Conservation (phyloP, 2,888 invertebrate genomes). For the Tortricodes alternella region DNA sequence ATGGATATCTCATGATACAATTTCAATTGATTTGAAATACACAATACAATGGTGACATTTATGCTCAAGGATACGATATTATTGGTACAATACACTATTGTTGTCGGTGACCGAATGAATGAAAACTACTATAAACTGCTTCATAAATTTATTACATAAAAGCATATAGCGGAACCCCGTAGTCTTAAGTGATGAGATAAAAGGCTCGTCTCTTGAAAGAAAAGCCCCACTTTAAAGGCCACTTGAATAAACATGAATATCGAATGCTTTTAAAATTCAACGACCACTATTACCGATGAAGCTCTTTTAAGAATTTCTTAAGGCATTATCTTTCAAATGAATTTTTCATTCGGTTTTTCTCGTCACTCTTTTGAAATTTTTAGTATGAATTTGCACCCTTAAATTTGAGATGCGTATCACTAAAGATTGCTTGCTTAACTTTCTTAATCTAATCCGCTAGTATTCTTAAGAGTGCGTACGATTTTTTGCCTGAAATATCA, state of each 20-base stretch:
- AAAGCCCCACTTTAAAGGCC: conserved; percentile 39
- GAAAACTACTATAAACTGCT: no score
- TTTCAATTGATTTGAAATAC: no score
- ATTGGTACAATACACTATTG: no score
- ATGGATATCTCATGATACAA: no score
- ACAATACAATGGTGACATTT: no score
- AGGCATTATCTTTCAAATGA: conserved; percentile 14
- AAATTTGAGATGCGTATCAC: no score
- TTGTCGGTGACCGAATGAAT: no score
- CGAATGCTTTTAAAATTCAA: conserved; percentile 53
- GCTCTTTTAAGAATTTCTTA: conserved; percentile 20
- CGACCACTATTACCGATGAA: conserved; percentile 31
- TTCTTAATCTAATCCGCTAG: no score
- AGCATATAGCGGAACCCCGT: neutral
- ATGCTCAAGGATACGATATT: no score
- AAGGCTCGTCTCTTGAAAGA: conserved; percentile 43
- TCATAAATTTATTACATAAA: neutral
- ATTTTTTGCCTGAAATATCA: no score
- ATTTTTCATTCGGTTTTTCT: neutral
- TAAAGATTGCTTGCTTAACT: no score
- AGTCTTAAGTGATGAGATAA: conserved; percentile 18
- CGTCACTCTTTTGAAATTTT: neutral
- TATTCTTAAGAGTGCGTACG: no score
- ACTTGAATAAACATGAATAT: conserved; percentile 66
- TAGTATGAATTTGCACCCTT: neutral